phyloP scores from a whole-genome alignment of 2,888 invertebrate genomes.

The Synanthedon vespiformis region DNA sequence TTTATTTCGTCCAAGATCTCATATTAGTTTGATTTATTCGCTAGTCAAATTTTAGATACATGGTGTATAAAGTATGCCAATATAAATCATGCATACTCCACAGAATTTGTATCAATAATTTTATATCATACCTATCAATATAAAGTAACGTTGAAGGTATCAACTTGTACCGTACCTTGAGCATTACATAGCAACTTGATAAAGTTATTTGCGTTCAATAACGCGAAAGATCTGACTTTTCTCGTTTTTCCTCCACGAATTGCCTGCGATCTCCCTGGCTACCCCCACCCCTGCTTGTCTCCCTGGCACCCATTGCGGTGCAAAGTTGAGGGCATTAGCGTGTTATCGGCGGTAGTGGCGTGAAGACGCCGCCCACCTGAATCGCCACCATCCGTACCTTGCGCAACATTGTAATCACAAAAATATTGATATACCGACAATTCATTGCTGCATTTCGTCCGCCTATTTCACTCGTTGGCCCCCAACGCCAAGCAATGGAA shows the following conservation, averaged over 20 bases:
- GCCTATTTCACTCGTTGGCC: neutral
- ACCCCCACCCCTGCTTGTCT: slow-evolving; percentile 13
- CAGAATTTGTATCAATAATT: no score
- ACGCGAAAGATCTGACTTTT: slow-evolving; percentile 65
- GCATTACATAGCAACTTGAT: slow-evolving; percentile 31
- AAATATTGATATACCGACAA: slow-evolving; percentile 5
- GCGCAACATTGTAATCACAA: slow-evolving; percentile 24
- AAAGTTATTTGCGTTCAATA: slow-evolving; percentile 67
- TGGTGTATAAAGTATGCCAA: no score
- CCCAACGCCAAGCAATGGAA: slow-evolving; percentile 26
- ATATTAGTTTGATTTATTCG: no score
- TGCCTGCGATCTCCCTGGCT: slow-evolving; percentile 23
- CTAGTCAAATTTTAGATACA: no score
- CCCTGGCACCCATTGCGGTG: slow-evolving; percentile 53
- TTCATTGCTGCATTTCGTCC: slow-evolving; percentile 21
- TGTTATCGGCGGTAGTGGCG: slow-evolving; percentile 65
- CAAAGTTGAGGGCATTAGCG: slow-evolving; percentile 71
- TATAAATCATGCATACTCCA: no score
- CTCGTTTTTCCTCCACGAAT: slow-evolving; percentile 58
- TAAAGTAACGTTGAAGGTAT: no score
- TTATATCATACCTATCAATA: no score
- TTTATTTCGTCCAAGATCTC: no score
- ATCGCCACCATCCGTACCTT: slow-evolving; percentile 27
- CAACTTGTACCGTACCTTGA: no score
- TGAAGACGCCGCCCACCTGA: slow-evolving; percentile 68